Percentiles rank a stretch among this genome's conserved stretches.
phyloP scores from a whole-genome alignment of 2,888 invertebrate species.

The Folsomia manolachei region DNA sequence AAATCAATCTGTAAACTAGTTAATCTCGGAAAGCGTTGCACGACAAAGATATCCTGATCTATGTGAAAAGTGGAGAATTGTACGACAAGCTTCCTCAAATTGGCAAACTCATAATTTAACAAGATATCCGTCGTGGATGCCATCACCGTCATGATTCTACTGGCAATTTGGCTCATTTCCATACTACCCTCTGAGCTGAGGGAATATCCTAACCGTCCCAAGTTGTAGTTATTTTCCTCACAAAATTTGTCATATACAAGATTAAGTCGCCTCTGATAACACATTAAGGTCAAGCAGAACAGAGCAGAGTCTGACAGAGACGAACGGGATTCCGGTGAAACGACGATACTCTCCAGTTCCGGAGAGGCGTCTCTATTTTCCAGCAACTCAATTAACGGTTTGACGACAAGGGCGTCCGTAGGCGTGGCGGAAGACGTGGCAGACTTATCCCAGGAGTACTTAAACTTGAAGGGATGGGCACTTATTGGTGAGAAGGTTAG shows the following conservation, averaged over 20 bases:
- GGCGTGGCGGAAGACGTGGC: not conserved
- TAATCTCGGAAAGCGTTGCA: not conserved
- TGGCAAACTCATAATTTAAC: conserved; percentile 1
- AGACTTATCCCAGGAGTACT: not conserved
- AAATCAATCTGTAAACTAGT: not conserved
- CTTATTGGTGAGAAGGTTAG: not conserved
- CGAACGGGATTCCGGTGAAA: not conserved
- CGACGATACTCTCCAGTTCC: not conserved
- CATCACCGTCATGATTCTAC: conserved; percentile 6
- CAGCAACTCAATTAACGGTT: not conserved
- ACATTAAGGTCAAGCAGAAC: not conserved
- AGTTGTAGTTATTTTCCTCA: not conserved
- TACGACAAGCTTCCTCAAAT: not conserved
- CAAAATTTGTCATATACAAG: not conserved
- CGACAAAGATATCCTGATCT: not conserved
- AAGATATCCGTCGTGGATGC: conserved; percentile 6
- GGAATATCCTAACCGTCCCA: not conserved
- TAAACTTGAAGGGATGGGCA: not conserved
- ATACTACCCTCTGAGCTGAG: not conserved
- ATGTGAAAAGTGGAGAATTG: conserved; percentile 2
- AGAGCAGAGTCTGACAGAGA: not conserved
- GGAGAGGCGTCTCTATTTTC: not conserved
- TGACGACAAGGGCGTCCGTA: not conserved
- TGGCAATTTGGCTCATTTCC: not conserved
- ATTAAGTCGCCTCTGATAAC: not conserved